Percentiles rank a stretch among this genome's conserved stretches.
Evolutionary conservation across 2,797 vertebrate genomes (phyloP).

Genomic region (Periophthalmus magnuspinnatus): DNA sequence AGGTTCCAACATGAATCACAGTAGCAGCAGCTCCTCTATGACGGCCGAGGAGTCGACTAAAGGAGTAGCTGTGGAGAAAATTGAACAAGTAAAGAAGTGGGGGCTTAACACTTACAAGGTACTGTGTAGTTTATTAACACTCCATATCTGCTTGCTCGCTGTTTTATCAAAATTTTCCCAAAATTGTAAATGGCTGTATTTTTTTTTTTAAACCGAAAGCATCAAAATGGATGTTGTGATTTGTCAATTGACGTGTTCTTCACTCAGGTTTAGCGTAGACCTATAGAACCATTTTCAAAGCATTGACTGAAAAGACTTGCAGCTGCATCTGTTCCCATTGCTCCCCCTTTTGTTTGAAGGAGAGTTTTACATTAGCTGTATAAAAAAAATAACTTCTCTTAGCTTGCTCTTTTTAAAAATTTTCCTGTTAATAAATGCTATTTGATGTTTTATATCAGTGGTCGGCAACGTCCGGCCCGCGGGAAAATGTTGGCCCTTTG

Average conservation of each 20-base stretch:
- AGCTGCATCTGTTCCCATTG: background rate
- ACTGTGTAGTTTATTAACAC: constrained; percentile 6
- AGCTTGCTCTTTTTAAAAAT: too few species aligned
- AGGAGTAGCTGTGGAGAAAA: constrained; percentile 91
- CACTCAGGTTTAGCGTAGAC: background rate
- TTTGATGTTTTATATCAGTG: too few species aligned
- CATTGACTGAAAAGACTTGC: background rate
- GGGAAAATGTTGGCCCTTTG: too few species aligned
- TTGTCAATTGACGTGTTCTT: background rate
- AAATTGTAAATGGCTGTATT: background rate
- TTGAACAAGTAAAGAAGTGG: constrained; percentile 94
- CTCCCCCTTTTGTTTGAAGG: background rate
- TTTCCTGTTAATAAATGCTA: too few species aligned
- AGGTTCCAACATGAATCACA: constrained; percentile 87
- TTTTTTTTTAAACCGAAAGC: background rate
- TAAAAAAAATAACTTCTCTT: too few species aligned
- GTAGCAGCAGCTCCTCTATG: constrained; percentile 73
- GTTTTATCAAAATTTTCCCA: background rate
- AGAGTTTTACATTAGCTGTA: background rate
- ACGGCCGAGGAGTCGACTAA: constrained; percentile 82
- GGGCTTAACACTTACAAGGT: constrained; percentile 97
- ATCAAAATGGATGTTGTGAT: background rate
- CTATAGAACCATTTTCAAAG: background rate
- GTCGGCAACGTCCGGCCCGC: too few species aligned
- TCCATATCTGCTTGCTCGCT: background rate